A percentile compares a stretch with the other conserved stretches of the same genome.
These are phyloP conservation scores for Triplophysa rosa DNA, from an alignment of 2,113 vertebrate species.

Conservation along the genomic window DNA sequence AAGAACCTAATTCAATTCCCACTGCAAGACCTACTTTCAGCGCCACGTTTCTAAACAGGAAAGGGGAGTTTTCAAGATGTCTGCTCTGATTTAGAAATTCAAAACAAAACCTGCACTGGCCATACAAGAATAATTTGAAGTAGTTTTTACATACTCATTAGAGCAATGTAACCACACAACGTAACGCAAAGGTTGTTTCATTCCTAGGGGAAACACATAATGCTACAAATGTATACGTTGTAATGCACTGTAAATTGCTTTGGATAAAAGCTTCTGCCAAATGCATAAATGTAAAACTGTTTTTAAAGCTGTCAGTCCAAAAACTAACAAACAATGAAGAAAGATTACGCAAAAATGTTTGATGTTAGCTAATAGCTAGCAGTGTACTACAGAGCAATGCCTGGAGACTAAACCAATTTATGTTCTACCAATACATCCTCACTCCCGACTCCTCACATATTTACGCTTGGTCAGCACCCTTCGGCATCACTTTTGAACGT, in stretches of 20 bases:
- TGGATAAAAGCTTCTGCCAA: no score
- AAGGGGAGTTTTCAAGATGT: constrained; percentile 36
- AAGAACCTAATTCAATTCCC: constrained; percentile 67
- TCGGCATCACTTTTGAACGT: no score
- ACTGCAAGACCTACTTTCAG: constrained; percentile 57
- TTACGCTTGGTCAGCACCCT: no score
- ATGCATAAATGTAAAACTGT: no score
- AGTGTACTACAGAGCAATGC: constrained; percentile 9
- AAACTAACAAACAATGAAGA: constrained; percentile 10
- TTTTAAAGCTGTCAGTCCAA: background rate
- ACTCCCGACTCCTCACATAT: no score
- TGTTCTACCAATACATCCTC: no score
- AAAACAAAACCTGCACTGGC: constrained; percentile 33
- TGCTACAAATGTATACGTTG: no score
- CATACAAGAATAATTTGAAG: constrained; percentile 19
- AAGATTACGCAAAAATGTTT: background rate
- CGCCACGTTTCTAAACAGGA: constrained; percentile 43
- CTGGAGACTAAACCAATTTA: constrained; percentile 45
- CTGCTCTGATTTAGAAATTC: constrained; percentile 46
- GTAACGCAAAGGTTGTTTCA: no score
- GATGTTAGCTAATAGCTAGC: constrained; percentile 19
- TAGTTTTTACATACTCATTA: constrained; percentile 4
- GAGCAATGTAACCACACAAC: constrained; percentile 14
- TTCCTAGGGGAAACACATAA: no score
- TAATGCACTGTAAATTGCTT: no score